Percentiles rank a stretch among this genome's conserved stretches.
These are phyloP conservation scores for Chaenodraco wilsoni DNA, from an alignment of 2,797 vertebrate species.

Conservation along the genomic window DNA sequence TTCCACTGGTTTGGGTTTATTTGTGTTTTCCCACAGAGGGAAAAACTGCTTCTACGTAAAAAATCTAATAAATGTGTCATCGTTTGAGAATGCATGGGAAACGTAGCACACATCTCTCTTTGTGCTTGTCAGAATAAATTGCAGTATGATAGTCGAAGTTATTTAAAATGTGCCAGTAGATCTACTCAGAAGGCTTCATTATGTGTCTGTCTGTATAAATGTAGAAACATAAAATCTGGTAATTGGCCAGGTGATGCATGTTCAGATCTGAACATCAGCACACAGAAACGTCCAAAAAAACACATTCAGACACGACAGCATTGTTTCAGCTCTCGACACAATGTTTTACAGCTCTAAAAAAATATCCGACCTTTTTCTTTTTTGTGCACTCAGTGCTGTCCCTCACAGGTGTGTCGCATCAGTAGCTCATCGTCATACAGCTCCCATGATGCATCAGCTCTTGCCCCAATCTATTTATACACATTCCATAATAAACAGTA, in stretches of 20 bases:
- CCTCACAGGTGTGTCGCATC: neutral
- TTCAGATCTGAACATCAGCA: slow-evolving; percentile 25
- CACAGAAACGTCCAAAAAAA: neutral
- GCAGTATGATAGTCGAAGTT: slow-evolving; percentile 39
- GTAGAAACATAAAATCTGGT: slow-evolving; percentile 23
- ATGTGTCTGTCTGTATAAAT: slow-evolving; percentile 1
- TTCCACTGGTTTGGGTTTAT: slow-evolving; percentile 43
- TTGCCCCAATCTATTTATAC: slow-evolving; percentile 10
- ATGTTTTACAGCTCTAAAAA: neutral
- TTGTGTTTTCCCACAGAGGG: slow-evolving; percentile 38
- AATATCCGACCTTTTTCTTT: neutral
- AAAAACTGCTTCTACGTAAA: slow-evolving; percentile 9
- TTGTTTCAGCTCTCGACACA: neutral
- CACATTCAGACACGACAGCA: neutral
- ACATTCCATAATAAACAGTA: neutral
- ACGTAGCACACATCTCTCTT: slow-evolving; percentile 39
- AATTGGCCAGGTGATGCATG: slow-evolving; percentile 42
- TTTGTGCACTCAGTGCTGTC: neutral
- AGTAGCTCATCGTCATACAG: slow-evolving; percentile 20
- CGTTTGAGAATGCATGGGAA: slow-evolving; percentile 60
- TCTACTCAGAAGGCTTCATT: slow-evolving; percentile 22
- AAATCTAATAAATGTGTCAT: slow-evolving; percentile 25
- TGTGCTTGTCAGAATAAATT: slow-evolving; percentile 43
- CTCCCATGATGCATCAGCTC: neutral
- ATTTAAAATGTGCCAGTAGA: slow-evolving; percentile 32